Percentiles rank a stretch among this genome's conserved stretches.
These are phyloP conservation scores for Troides helena DNA, from an alignment of 2,888 invertebrate genomes.

Conservation along the genomic window DNA sequence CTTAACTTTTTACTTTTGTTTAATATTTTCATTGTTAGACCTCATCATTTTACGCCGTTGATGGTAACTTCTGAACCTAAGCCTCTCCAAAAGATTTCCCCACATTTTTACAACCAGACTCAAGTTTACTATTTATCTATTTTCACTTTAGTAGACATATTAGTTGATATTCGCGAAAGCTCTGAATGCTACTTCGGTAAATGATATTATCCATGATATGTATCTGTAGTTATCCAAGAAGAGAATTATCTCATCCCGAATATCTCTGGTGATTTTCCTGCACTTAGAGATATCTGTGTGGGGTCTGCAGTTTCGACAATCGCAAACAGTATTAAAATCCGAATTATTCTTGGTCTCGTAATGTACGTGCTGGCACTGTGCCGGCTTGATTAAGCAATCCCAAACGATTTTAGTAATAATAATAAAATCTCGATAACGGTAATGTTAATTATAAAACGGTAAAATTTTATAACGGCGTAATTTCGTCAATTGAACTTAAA, in stretches of 20 bases:
- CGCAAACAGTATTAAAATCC: conserved; percentile 16
- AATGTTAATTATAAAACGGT: conserved; percentile 50
- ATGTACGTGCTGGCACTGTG: conserved; percentile 23
- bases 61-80: too few relatives aligned
- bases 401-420: conserved; percentile 14
- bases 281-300: conserved; percentile 13
- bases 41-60: too few relatives aligned
- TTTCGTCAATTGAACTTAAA: conserved; percentile 55
- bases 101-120: too few relatives aligned
- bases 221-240: not conserved
- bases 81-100: too few relatives aligned
- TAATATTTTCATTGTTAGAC: too few relatives aligned
- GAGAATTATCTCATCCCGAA: not conserved
- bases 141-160: too few relatives aligned
- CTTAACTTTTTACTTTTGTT: too few relatives aligned
- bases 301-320: conserved; percentile 18
- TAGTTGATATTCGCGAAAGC: too few relatives aligned
- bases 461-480: conserved; percentile 70
- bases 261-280: not conserved
- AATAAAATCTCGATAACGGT: conserved; percentile 23
- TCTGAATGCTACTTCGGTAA: not conserved
- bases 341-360: conserved; percentile 12
- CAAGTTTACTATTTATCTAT: too few relatives aligned
- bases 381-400: conserved; percentile 26
- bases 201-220: not conserved